A percentile compares a stretch with the other conserved stretches of the same genome.
These are phyloP conservation scores for Hybos culiciformis DNA, from an alignment of 2,888 invertebrate species.

Conservation along the genomic window DNA sequence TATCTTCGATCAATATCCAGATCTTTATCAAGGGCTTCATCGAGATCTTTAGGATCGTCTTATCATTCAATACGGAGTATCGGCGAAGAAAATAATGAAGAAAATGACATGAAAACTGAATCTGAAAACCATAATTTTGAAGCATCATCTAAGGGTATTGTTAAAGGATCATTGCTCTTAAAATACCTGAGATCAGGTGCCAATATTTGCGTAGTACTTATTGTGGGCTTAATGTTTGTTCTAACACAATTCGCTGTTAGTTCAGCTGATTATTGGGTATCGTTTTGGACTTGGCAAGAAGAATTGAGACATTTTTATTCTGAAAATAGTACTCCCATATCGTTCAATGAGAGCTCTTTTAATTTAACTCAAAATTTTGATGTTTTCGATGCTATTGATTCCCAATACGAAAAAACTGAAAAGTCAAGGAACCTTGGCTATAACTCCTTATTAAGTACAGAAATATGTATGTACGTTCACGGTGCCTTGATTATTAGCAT, in stretches of 20 bases:
- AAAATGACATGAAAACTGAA: slow-evolving; percentile 20
- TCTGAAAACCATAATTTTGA: slow-evolving; percentile 23
- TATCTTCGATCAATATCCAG: no score
- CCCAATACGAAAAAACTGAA: no score
- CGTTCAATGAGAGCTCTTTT: neutral
- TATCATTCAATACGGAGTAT: slow-evolving; percentile 6
- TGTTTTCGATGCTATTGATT: neutral
- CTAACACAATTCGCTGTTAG: slow-evolving; percentile 47
- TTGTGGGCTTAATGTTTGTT: slow-evolving; percentile 37
- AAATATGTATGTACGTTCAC: slow-evolving; percentile 48
- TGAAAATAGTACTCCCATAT: neutral
- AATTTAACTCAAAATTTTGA: neutral
- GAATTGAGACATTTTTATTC: slow-evolving; percentile 15
- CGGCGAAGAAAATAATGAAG: slow-evolving; percentile 19
- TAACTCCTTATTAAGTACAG: slow-evolving; percentile 18
- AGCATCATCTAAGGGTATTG: slow-evolving; percentile 33
- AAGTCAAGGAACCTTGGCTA: neutral
- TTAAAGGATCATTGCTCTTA: slow-evolving; percentile 34
- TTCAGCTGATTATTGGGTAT: slow-evolving; percentile 54
- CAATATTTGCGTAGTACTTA: slow-evolving; percentile 31
- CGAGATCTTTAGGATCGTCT: slow-evolving; percentile 10
- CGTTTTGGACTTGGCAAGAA: slow-evolving; percentile 41
- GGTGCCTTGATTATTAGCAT: slow-evolving; percentile 39
- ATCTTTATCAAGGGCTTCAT: slow-evolving; percentile 3
- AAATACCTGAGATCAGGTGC: slow-evolving; percentile 43